Evolutionary conservation across 2,797 vertebrate species (phyloP), one percentile per base, ranked within the genome.

Genomic region (Cossypha caffra): DNA sequence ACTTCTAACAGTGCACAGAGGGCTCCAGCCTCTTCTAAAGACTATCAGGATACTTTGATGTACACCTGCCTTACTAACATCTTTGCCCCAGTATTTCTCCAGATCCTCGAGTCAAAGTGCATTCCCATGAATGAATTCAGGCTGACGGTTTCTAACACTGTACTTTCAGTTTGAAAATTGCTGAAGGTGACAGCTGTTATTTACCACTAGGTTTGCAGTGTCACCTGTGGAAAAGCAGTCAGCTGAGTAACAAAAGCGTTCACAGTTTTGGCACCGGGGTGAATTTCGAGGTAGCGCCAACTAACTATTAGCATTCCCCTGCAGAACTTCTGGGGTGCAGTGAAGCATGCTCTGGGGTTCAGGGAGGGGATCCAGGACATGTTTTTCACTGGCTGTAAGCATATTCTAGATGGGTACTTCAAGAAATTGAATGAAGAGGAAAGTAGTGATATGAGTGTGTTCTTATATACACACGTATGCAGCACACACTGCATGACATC

Each of bases 391-490:
- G 1, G 21, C 51, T 88, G 26, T 59, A 85, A 79, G 50, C 63
- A 75, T 16, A 51, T 57, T 87, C 71, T 84, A 59, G 55, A 62
- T 55, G 11, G 28, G 28, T 69, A 62, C 25, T 69, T 84, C 28
- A 21, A 91, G 31, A 48, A 81, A 35, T 74, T 82, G 83, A 76
- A 50, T 64, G 38, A 90, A 67, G 50, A 62, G 54, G 33, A 50
- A 91, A 78, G 48, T 50, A 51, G 91, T 52, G 51, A 59, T 17
- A 58, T 4, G 19, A 92, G 9, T n/a, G 50, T 51, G 72, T 33
- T 79, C 33, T 87, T 84, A 86, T 61, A 81, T 52, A 77, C 17
- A 83, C 54, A 69, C 0, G 0, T 59, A 59, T 28, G 31, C 33
- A 81, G 63, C 45, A 79, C 11, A 78, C 35, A 52, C 33, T 42